Evolutionary conservation across 1,140 invertebrate genomes (phyloP), one percentile per base, ranked within the genome.

Genomic region (Aphelinus atriplicis): DNA sequence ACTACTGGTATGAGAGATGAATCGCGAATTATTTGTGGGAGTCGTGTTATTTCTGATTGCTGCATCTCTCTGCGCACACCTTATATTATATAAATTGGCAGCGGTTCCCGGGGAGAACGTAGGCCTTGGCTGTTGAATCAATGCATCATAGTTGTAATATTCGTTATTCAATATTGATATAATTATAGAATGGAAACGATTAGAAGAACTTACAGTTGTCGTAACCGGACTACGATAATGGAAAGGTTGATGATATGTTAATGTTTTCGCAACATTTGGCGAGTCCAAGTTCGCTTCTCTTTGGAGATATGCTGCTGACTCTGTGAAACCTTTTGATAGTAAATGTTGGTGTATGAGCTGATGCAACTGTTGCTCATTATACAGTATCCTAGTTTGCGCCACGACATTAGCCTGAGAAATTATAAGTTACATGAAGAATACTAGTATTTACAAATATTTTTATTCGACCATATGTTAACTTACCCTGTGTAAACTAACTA

Each of bases 311-410:
- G 90, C 84, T 1, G 96, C 96, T 46, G 95, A 91, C 63, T 93
- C 91, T 7, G 80, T 80, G 45, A 95, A 90, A 1, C 96, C 97
- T 83, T 95, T 93, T 3, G 90, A 90, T 45, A 92, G 79, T 61
- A 99, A 89, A 89, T 99, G 96, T 76, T 96, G 93, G 83, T 96
- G 92, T 65, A 99, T 98, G 3, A 99, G 88, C 86, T 97, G 95
- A 78, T 97, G 91, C 9, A 99, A 87, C 84, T 99, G 96, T 73
- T 94, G 92, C 83, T 97, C 95, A 85, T 98, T 96, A 86, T 95
- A 99, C 77, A 94, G 93, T 70, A 99, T 98, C 78, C 94, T 92
- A 0, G 97, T 99, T 88, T 98, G 96, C 0, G 97, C 96, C 5
- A 99, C 96, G 72, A 99, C 95, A 87, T 97, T 96, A 1, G 96